Base-by-base conservation (phyloP, 1,140 invertebrate species). In the Sarcophaga bullata region DNA sequence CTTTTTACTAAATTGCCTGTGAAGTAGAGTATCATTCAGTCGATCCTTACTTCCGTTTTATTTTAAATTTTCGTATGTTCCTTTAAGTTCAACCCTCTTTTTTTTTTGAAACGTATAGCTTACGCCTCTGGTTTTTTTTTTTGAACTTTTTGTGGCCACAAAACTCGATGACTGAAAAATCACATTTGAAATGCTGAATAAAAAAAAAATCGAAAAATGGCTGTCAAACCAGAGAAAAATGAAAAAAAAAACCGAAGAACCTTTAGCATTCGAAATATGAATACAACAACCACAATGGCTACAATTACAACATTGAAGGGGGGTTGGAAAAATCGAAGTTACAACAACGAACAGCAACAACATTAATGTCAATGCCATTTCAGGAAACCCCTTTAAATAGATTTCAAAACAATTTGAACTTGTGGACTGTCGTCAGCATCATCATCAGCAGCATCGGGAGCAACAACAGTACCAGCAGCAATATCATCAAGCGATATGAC, bases 341-440 rank as follows among this genome's bases (percentile, higher is more conserved):
- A 50, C 6, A 50, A 50, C 6, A 50, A 50, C 6, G 11, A 50
- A 50, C 6, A 50, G 11, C 6, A 50, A 50, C 6, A 50, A 50
- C 8, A 52, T 52, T 52, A 68, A 19, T 10, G 62, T 68, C 8
- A 19, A 68, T 19, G 8, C 62, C n/a, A 19, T 68, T 68, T 19
- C 62, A 68, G 62, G 62, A 68, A 68, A 68, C 62, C 62, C 58
- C 62, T 25, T 37, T 68, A 68, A 68, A 68, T 68, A 68, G 62
- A 68, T 68, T 68, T 68, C 62, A 68, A 68, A 68, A 68, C 62
- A 68, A 68, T 68, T 68, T 68, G 17, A 68, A 68, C 62, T 68
- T 68, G 62, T 68, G 62, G 62, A 17, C 19, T 68, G 62, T 68
- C 62, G 19, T 68, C 19, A 19, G 17, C 62, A 68, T 68, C 62